Evolutionary conservation across 92 coral and sea anemone species (phyloP).

Genomic region (Heliopora coerulea): DNA sequence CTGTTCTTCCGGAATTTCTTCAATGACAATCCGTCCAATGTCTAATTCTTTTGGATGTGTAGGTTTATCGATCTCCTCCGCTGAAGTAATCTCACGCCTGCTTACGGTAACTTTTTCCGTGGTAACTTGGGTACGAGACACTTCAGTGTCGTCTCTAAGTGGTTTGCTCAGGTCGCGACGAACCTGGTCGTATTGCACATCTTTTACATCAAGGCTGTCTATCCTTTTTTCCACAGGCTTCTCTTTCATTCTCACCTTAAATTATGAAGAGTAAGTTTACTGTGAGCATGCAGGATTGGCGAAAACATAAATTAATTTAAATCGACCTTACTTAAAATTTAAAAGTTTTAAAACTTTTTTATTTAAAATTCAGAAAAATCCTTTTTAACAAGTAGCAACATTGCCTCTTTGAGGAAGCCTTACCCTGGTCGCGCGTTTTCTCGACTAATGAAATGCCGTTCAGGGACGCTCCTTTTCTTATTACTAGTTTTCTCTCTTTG

Average conservation of each 20-base stretch:
- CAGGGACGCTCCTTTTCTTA: no score
- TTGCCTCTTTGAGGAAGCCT: no score
- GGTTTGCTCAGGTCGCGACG: neutral
- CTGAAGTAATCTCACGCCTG: neutral
- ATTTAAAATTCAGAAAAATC: neutral
- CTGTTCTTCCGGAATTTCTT: slow-evolving; percentile 35
- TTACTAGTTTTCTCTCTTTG: no score
- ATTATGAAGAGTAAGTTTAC: neutral
- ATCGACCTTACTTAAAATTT: neutral
- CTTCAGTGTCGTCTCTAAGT: neutral
- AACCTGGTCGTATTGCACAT: neutral
- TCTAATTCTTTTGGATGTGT: neutral
- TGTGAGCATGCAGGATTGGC: neutral
- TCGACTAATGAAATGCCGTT: no score
- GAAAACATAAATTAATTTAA: neutral
- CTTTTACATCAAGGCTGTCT: slow-evolving; percentile 3
- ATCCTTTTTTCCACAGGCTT: neutral
- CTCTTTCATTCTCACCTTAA: slow-evolving; percentile 3
- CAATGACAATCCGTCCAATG: slow-evolving; percentile 7
- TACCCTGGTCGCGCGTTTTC: no score
- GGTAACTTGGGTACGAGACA: neutral
- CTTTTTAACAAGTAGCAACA: no score
- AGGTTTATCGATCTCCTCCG: neutral
- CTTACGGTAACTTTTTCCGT: slow-evolving; percentile 32
- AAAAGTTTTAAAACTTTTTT: no score